phyloP scores from a whole-genome alignment of 2,888 invertebrate genomes.

The Carabus problematicus region DNA sequence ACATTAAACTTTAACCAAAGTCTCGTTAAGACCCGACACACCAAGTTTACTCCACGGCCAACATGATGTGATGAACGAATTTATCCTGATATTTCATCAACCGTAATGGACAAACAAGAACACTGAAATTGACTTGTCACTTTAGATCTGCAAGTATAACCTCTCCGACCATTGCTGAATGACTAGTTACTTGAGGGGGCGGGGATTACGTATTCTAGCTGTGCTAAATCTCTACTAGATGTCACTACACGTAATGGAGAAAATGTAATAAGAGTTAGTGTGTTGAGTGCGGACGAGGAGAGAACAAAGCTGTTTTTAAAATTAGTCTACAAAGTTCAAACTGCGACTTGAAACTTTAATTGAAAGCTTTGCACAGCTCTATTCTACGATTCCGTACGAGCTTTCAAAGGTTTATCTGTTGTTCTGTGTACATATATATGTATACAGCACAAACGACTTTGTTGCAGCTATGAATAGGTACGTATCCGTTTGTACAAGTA shows the following conservation, averaged over 20 bases:
- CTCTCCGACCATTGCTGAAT: too few relatives aligned
- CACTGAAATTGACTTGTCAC: constrained; percentile 26
- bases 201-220: too few relatives aligned
- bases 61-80: constrained; percentile 30
- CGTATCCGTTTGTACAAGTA: too few relatives aligned
- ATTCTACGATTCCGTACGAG: neutral
- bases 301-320: neutral
- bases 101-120: constrained; percentile 23
- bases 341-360: constrained; percentile 3
- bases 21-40: constrained; percentile 32
- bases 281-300: too few relatives aligned
- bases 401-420: too few relatives aligned
- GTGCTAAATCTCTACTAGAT: too few relatives aligned
- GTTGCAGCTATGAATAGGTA: too few relatives aligned
- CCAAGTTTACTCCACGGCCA: constrained; percentile 28
- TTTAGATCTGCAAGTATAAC: constrained; percentile 1
- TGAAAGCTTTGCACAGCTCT: neutral
- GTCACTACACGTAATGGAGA: too few relatives aligned
- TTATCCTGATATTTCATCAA: constrained; percentile 26
- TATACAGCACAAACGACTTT: too few relatives aligned
- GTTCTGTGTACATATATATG: too few relatives aligned
- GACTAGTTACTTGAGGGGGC: too few relatives aligned
- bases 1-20: constrained; percentile 40
- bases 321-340: neutral
- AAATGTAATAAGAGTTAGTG: too few relatives aligned